phyloP scores from a whole-genome alignment of 2,888 invertebrate genomes.

The Coenonympha arcania region DNA sequence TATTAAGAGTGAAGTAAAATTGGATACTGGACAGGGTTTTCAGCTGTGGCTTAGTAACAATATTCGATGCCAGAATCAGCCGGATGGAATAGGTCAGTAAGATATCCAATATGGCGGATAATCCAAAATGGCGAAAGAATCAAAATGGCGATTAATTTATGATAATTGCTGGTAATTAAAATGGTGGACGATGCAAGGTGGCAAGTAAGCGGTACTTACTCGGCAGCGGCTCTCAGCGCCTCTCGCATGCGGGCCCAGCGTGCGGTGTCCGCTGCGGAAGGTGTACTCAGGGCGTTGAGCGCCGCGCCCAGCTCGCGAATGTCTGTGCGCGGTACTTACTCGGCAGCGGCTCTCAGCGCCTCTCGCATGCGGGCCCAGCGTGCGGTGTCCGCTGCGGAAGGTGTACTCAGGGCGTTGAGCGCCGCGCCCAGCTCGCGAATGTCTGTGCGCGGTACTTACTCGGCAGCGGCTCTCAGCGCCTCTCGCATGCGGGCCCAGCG shows the following conservation, averaged over 20 bases:
- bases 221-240: conserved; percentile 47
- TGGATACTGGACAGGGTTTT: too few species aligned
- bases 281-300: conserved; percentile 48
- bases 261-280: conserved; percentile 37
- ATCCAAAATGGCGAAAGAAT: too few species aligned
- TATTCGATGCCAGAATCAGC: too few species aligned
- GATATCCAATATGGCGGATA: too few species aligned
- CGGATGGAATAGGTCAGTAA: too few species aligned
- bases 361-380: conserved; percentile 42
- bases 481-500: conserved; percentile 42
- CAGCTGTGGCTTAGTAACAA: too few species aligned
- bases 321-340: conserved; percentile 52
- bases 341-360: conserved; percentile 47
- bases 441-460: conserved; percentile 52
- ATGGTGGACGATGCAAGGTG: too few species aligned
- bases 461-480: conserved; percentile 47
- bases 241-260: conserved; percentile 42
- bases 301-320: conserved; percentile 59
- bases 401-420: conserved; percentile 48
- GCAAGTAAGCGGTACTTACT: too few species aligned
- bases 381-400: conserved; percentile 37
- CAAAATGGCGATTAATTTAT: too few species aligned
- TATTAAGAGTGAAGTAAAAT: too few species aligned
- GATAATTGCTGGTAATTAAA: too few species aligned
- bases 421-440: conserved; percentile 59